phyloP scores from a whole-genome alignment of 2,113 vertebrate species.

The Forbesichthys agassizii region DNA sequence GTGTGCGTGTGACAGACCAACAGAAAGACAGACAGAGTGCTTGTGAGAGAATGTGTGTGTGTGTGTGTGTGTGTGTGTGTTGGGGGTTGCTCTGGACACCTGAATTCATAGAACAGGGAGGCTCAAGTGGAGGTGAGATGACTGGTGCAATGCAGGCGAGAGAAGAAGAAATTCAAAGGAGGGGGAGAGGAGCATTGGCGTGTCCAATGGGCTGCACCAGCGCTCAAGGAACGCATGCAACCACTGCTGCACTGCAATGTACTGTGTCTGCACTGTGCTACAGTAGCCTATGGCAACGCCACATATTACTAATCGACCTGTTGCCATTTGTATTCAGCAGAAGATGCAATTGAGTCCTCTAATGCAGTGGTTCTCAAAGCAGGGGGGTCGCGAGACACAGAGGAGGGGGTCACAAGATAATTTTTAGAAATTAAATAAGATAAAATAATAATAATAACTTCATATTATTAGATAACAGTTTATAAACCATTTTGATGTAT shows the following conservation, averaged over 20 bases:
- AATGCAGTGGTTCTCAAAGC: background rate
- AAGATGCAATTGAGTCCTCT: slow-evolving; percentile 38
- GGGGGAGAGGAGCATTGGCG: background rate
- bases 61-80: background rate
- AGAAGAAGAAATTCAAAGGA: slow-evolving; percentile 39
- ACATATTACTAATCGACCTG: slow-evolving; percentile 21
- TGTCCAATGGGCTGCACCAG: background rate
- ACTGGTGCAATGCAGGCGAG: slow-evolving; percentile 77
- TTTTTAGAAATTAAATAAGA: no score
- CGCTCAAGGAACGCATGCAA: slow-evolving; percentile 33
- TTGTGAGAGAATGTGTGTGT: background rate
- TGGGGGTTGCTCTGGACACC: slow-evolving; percentile 13
- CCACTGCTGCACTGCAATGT: slow-evolving; percentile 22
- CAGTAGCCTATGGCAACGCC: slow-evolving; percentile 3
- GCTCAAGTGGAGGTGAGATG: slow-evolving; percentile 68
- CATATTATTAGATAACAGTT: no score
- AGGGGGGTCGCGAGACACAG: no score
- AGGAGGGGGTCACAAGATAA: no score
- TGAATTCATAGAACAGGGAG: slow-evolving; percentile 56
- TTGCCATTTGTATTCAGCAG: slow-evolving; percentile 27
- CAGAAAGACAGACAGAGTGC: background rate
- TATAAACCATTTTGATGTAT: no score
- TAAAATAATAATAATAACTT: no score
- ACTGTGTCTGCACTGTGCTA: slow-evolving; percentile 1
- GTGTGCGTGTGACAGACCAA: background rate